phyloP scores from a whole-genome alignment of 2,113 vertebrate genomes.

The Pristiophorus japonicus region DNA sequence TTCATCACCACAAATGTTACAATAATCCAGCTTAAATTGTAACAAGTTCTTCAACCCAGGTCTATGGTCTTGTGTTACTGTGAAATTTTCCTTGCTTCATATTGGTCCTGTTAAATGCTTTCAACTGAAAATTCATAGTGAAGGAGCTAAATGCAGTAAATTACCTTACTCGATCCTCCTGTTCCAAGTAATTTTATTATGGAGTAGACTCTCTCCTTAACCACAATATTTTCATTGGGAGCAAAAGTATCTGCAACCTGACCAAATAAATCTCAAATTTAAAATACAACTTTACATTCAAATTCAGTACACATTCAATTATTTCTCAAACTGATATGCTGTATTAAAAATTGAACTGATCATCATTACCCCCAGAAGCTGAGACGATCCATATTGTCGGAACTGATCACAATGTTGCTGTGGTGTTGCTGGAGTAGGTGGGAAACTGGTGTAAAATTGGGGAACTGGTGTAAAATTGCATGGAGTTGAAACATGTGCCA shows the following conservation, averaged over 20 bases:
- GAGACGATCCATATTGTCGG: conserved; percentile 44
- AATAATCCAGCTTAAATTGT: background rate
- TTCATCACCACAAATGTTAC: background rate
- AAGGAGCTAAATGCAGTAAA: background rate
- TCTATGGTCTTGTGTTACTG: background rate
- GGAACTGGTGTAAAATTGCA: conserved; percentile 52
- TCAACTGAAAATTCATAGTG: background rate
- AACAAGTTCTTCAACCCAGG: background rate
- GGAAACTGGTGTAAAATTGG: conserved; percentile 50
- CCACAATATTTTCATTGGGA: conserved; percentile 72
- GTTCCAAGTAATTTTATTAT: conserved; percentile 89
- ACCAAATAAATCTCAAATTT: conserved; percentile 39
- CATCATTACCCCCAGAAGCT: conserved; percentile 41
- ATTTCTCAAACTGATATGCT: background rate
- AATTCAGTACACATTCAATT: conserved; percentile 38
- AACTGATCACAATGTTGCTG: conserved; percentile 52
- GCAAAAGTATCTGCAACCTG: conserved; percentile 62
- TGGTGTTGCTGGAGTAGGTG: conserved; percentile 31
- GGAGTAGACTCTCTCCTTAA: conserved; percentile 80
- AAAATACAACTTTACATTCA: background rate
- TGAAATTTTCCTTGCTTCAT: background rate
- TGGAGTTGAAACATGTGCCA: conserved; percentile 59
- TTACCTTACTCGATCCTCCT: conserved; percentile 93
- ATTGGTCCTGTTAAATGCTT: background rate
- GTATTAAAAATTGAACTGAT: background rate